Evolutionary conservation across 2,113 vertebrate species (phyloP), one percentile per base, ranked within the genome.

Genomic region (Austrofundulus limnaeus): DNA sequence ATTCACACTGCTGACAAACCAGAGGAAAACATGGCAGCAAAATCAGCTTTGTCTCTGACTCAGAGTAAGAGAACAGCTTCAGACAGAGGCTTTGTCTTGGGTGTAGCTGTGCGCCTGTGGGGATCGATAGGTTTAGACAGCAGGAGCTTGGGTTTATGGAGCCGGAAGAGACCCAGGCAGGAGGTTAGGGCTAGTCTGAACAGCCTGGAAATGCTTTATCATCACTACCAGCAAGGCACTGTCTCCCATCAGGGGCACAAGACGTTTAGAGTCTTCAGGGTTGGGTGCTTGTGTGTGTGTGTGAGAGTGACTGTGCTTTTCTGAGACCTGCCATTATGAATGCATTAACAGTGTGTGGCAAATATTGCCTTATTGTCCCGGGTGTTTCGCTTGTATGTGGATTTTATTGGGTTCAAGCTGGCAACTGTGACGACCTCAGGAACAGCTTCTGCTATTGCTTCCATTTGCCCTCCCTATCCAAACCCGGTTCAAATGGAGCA

Each of bases 111-210:
- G 80, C 82, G 78, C 72, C 79, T 78, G 77, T 84, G 82, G 79
- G 82, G 82, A 84, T 86, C 80, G 70, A 86, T 90, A 76, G 86
- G 80, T 86, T 87, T 82, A 81, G 79, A 68, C 88, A 85, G 84
- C 72, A 77, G 80, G 83, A 54, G 82, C 73, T 75, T 57, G 70
- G 81, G 72, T 81, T 65, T 84, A 62, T 78, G 78, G 74, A 85
- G 83, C 83, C 82, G 80, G 78, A 89, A 87, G 75, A 82, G 80
- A 79, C 78, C 58, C 83, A 85, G 64, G 83, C 80, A 73, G 85
- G 77, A 81, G 85, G 78, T 80, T 72, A 73, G 57, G 66, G 63
- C 72, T 84, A 78, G 75, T 75, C 62, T 70, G 74, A 81, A 64
- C 66, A 77, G 72, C 55, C 83, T 82, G 85, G 77, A 89, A 88